Conservation (phyloP, 1,140 invertebrate genomes). For the Papilio xuthus region DNA sequence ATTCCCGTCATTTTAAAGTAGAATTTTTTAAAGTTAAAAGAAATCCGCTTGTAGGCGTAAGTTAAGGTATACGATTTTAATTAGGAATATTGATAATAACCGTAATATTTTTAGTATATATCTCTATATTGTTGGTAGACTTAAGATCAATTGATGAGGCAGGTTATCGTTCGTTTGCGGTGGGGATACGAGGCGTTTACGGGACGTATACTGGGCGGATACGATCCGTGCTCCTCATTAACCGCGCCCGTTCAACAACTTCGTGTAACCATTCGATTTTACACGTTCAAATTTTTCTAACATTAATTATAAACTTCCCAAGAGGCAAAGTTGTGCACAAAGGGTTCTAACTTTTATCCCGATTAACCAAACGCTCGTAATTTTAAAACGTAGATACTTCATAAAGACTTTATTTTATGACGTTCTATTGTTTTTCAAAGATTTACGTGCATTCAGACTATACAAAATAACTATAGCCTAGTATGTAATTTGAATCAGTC, state of each 20-base stretch:
- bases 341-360: slow-evolving; percentile 55
- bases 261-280: slow-evolving; percentile 60
- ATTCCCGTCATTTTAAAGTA: no score
- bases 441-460: no score
- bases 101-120: no score
- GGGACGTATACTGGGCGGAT: background rate
- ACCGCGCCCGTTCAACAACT: slow-evolving; percentile 41
- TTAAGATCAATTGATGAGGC: background rate
- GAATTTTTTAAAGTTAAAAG: no score
- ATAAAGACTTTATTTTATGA: background rate
- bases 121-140: background rate
- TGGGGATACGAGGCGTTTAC: background rate
- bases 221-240: slow-evolving; percentile 36
- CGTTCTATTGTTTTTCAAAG: background rate
- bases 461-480: background rate
- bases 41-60: no score
- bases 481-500: background rate
- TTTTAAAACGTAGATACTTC: slow-evolving; percentile 46
- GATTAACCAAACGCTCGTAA: slow-evolving; percentile 46
- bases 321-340: slow-evolving; percentile 58
- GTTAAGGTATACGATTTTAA: no score
- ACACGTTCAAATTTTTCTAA: slow-evolving; percentile 57
- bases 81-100: no score
- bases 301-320: slow-evolving; percentile 71
- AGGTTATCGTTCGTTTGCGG: background rate